phyloP scores from a whole-genome alignment of 2,888 invertebrate genomes.

The Bimastos eiseni region DNA sequence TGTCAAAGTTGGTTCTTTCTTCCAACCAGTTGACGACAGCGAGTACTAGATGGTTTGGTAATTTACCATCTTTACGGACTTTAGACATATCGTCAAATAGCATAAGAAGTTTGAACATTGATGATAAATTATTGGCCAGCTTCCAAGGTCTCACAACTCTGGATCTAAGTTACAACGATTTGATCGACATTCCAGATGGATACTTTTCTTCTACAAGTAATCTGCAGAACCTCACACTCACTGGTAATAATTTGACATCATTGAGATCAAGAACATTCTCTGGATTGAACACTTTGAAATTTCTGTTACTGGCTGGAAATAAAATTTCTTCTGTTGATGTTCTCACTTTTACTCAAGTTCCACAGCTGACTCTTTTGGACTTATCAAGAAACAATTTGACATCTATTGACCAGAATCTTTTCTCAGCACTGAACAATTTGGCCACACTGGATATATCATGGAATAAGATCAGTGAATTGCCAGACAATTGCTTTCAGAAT shows the following conservation, averaged over 20 bases:
- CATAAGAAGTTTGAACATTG: background rate
- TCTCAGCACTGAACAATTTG: background rate
- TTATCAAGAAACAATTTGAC: background rate
- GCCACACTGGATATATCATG: background rate
- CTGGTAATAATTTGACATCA: background rate
- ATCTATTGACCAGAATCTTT: background rate
- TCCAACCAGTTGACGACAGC: background rate
- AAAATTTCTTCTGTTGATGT: background rate
- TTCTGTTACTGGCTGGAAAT: background rate
- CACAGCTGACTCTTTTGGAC: background rate
- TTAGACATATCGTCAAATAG: background rate
- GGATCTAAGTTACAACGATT: background rate
- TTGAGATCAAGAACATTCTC: background rate
- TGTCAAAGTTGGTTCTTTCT: slow-evolving; percentile 16
- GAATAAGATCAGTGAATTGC: background rate
- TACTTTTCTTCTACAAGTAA: background rate
- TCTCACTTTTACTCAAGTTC: background rate
- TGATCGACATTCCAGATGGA: background rate
- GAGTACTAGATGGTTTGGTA: background rate
- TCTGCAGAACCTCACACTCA: slow-evolving; percentile 9
- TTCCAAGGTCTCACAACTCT: background rate
- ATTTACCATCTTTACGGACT: background rate
- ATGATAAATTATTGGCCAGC: background rate
- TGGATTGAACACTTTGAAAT: background rate
- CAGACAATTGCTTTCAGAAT: slow-evolving; percentile 8